Evolutionary conservation across 2,888 invertebrate genomes (phyloP).

Genomic region (Thymelicus sylvestris): DNA sequence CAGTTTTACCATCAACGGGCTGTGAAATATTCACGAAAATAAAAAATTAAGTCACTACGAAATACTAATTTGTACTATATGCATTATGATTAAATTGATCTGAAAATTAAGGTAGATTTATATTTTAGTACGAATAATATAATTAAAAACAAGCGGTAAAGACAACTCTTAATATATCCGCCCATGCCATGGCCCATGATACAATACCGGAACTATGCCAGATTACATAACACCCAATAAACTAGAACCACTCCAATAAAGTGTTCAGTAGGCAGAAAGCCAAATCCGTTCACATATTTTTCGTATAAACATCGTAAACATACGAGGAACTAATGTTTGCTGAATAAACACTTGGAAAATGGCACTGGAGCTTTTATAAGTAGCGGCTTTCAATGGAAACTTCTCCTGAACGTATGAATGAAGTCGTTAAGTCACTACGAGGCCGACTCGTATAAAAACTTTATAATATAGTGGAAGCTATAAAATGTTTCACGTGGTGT

Average conservation of each 20-base stretch:
- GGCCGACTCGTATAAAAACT: neutral
- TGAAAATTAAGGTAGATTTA: no score
- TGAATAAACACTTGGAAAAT: slow-evolving; percentile 45
- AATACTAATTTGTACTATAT: no score
- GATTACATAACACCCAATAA: slow-evolving; percentile 12
- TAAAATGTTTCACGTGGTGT: neutral
- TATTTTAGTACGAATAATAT: no score
- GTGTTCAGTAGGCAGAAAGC: slow-evolving; percentile 18
- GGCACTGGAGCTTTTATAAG: slow-evolving; percentile 7
- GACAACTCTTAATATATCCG: no score
- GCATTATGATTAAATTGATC: no score
- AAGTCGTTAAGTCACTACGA: neutral
- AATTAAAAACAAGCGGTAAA: no score
- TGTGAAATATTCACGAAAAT: no score
- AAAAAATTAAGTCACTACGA: no score
- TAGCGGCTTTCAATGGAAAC: slow-evolving; percentile 14
- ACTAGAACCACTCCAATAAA: slow-evolving; percentile 11
- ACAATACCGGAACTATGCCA: neutral
- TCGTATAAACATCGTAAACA: slow-evolving; percentile 51
- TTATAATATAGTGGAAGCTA: neutral
- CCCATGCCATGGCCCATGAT: neutral
- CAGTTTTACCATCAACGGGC: no score
- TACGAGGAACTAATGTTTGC: slow-evolving; percentile 51
- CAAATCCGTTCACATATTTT: slow-evolving; percentile 42
- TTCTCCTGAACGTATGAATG: slow-evolving; percentile 16